A percentile compares a stretch with the other conserved stretches of the same genome.
Conservation (phyloP, 2,113 vertebrate genomes). For the Callipepla squamata region DNA sequence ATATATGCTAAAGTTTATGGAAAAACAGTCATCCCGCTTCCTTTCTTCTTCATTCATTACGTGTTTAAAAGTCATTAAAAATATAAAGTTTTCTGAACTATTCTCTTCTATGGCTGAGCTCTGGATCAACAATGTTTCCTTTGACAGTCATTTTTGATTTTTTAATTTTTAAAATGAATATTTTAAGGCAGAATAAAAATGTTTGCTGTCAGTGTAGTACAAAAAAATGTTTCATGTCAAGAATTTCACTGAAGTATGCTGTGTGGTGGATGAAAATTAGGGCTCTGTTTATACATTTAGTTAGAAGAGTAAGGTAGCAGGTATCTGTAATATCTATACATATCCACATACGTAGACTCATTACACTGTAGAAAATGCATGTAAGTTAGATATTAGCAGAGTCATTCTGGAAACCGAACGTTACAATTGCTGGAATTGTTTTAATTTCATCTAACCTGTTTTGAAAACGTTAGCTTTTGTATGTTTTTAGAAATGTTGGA, state of each 20-base stretch:
- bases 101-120: not conserved
- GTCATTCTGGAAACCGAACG: not conserved
- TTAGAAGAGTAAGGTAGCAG: not conserved
- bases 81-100: not conserved
- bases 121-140: not conserved
- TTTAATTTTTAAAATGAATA: not conserved
- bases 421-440: not conserved
- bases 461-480: not conserved
- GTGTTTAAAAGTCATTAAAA: not conserved
- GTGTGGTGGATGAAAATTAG: not conserved
- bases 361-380: not conserved
- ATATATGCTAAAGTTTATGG: not conserved
- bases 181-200: not conserved
- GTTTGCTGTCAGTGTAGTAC: not conserved
- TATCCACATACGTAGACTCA: not conserved
- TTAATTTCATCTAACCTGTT: not conserved
- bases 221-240: not conserved
- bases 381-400: not conserved
- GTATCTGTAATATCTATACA: not conserved
- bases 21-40: not conserved
- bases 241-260: not conserved
- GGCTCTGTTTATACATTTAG: not conserved
- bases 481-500: not conserved
- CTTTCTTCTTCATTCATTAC: not conserved
- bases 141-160: not conserved